phyloP scores from a whole-genome alignment of 2,113 vertebrate genomes.

The Arizona elegans region DNA sequence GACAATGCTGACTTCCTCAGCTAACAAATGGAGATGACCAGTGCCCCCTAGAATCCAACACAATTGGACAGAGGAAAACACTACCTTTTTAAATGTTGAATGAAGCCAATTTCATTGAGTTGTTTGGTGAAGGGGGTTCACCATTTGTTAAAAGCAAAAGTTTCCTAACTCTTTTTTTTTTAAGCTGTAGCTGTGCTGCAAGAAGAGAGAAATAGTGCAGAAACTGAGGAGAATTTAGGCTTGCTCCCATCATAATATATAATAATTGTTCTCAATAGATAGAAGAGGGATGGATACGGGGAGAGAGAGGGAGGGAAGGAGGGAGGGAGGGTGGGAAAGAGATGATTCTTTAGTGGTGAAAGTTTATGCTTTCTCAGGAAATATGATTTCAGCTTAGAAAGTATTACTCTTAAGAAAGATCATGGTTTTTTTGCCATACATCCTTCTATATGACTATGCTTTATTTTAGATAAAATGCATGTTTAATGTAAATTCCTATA shows the following conservation, averaged over 20 bases:
- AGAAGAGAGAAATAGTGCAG: background rate
- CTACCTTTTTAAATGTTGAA: background rate
- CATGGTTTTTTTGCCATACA: background rate
- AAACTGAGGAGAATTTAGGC: background rate
- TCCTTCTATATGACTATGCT: background rate
- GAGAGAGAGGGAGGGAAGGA: background rate
- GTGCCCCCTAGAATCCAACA: too few relatives aligned
- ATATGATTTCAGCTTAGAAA: background rate
- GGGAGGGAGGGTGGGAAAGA: background rate
- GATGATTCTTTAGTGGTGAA: background rate
- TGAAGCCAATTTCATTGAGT: background rate
- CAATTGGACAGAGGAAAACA: background rate
- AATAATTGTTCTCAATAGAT: background rate
- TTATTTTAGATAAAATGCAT: background rate
- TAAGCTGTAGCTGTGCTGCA: background rate
- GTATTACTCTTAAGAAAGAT: background rate
- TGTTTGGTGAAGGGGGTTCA: background rate
- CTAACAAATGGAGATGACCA: background rate
- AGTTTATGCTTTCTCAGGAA: background rate
- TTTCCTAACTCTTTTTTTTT: background rate
- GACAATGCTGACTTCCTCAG: background rate
- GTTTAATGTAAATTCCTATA: background rate
- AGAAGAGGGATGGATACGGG: background rate
- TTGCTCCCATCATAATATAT: background rate
- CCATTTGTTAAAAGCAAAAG: background rate